Base-by-base conservation (phyloP, 2,797 vertebrate genomes). In the Alouatta caraya region DNA sequence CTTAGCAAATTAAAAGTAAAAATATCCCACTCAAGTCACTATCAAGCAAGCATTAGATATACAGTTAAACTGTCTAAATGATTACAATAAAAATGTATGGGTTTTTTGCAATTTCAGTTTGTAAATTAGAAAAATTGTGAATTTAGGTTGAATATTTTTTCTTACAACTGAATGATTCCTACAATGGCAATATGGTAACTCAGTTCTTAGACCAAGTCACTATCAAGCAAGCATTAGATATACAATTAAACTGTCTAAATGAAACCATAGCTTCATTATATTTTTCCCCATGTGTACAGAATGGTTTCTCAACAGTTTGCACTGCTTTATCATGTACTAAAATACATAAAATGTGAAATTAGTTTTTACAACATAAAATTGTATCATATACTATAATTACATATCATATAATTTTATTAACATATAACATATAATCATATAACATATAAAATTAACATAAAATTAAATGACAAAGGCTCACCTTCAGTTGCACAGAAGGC, bases 401-500 rank as follows among this genome's bases (percentile, higher is more conserved):
- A 64, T 64, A 64, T 17, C 15, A n/a, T 64, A n/a, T n/a, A 67
- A n/a, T 33, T n/a, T 67, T 67, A 67, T n/a, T n/a, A 67, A 33
- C 64, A n/a, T 67, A 67, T n/a, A 67, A 67, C 61, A 64, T 61
- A 61, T 33, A 64, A 64, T 64, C 15, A 64, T 64, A 64, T 8
- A 64, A 64, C 33, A 67, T 57, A 59, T 28, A 28, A 17, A 67
- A 67, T 67, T n/a, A 67, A n/a, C 64, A 67, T 67, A 67, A 55
- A 55, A 22, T 55, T 55, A 55, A 55, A 33, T 22, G 52, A n/a
- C 21, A n/a, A 78, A 79, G 39, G 42, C 42, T 94, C 95, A 99
- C 99, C 99, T 99, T 99, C 99, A 0, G 99, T 99, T 21, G 99
- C 99, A 37, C 99, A 99, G 98, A 99, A 99, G 0, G 99, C 99